These are phyloP conservation scores for Sphaerophoria rueppellii DNA, from an alignment of 2,888 invertebrate genomes.

Conservation along the genomic window DNA sequence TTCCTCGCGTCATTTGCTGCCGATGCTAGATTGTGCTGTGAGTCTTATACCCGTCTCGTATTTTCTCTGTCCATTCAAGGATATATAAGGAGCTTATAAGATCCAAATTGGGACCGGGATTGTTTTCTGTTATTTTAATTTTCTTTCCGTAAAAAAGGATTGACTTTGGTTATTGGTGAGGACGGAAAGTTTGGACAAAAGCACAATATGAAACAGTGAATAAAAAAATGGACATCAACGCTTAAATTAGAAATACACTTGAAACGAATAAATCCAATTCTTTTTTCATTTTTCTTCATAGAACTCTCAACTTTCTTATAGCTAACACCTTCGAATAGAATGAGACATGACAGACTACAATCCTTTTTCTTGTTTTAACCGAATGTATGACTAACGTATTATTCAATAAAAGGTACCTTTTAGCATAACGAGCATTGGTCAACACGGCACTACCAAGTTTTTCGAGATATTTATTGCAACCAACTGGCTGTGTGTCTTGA, in stretches of 20 bases:
- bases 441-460: too few relatives aligned
- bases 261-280: slow-evolving; percentile 24
- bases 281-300: slow-evolving; percentile 23
- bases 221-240: slow-evolving; percentile 42
- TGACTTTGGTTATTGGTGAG: not conserved
- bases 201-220: slow-evolving; percentile 30
- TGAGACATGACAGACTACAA: too few relatives aligned
- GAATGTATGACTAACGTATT: too few relatives aligned
- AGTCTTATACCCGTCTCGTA: not conserved
- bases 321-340: too few relatives aligned
- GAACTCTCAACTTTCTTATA: too few relatives aligned
- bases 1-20: slow-evolving; percentile 12
- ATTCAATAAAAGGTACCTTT: too few relatives aligned
- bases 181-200: slow-evolving; percentile 1
- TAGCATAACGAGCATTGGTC: too few relatives aligned
- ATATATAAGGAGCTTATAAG: slow-evolving; percentile 56
- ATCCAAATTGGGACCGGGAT: slow-evolving; percentile 55
- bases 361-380: too few relatives aligned
- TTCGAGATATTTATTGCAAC: too few relatives aligned
- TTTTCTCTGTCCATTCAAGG: slow-evolving; percentile 28
- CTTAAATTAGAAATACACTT: slow-evolving; percentile 25
- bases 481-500: too few relatives aligned
- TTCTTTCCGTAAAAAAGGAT: slow-evolving; percentile 25
- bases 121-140: slow-evolving; percentile 72
- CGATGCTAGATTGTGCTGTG: slow-evolving; percentile 4